Evolutionary conservation across 2,888 invertebrate genomes (phyloP), one percentile per base, ranked within the genome.

Genomic region (Merodon equestris): DNA sequence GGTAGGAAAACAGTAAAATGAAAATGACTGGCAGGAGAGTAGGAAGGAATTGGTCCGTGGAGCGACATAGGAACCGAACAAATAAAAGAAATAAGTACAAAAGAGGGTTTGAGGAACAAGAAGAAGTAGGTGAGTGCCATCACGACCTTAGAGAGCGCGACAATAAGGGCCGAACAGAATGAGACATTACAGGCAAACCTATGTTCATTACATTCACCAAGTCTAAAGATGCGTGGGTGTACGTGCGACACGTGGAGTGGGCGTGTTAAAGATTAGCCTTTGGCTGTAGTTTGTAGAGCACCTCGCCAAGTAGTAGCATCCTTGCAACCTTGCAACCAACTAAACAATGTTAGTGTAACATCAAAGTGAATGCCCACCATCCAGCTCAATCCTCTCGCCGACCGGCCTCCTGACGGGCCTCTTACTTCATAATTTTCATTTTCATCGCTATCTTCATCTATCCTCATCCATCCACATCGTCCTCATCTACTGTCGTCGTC

Each of bases 341-440:
- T 79, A 79, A 79, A 79, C 79, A 79, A 73, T 79, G 73, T 79
- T 79, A 75, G 81, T 71, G 70, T 74, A 75, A 74, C 81, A 81
- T 81, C 81, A 81, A 81, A 81, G 70, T 67, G 81, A 81, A 81
- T 81, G 60, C 72, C 64, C 79, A 64, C 74, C 27, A 7, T 27
- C 27, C 27, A 27, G 27, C 27, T n/a, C n/a, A n/a, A 27, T 27
- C 27, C 27, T 7, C 2, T 7, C 7, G 27, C 3, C 27, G 40
- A 40, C 40, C 40, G 12, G n/a, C 40, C 40, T 40, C 3, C 68
- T 64, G 64, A 53, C 67, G 56, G 7, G 70, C 71, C 70, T 81
- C 81, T 81, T 81, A 75, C 81, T 81, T 75, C 70, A 74, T 74
- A 74, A 81, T 81, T 74, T 70, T 47, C 74, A 81, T 81, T 75